Evolutionary conservation across 2,797 vertebrate species (phyloP).

Genomic region (Megaceryle alcyon): DNA sequence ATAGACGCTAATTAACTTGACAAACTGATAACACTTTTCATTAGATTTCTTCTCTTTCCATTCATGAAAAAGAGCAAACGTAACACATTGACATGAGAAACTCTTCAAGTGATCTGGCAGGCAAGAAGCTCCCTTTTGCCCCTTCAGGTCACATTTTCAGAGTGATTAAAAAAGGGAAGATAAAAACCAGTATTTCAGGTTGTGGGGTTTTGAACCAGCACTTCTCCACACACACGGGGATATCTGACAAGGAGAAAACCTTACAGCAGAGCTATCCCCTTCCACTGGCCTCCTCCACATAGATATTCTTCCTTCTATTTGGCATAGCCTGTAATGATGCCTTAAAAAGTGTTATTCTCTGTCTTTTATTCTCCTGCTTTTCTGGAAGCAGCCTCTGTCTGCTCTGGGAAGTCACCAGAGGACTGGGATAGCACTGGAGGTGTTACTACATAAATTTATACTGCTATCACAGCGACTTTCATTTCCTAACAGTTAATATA

Average conservation of each 20-base stretch:
- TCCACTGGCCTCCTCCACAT: not conserved
- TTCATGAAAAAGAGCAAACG: slow-evolving; percentile 1
- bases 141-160: not conserved
- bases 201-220: not conserved
- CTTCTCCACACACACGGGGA: not conserved
- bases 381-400: not conserved
- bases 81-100: not conserved
- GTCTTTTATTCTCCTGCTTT: not conserved
- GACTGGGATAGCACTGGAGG: not conserved
- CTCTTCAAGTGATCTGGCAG: not conserved
- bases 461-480: not conserved
- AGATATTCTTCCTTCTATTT: not conserved
- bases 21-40: slow-evolving; percentile 27
- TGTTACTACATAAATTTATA: not conserved
- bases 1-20: slow-evolving; percentile 35
- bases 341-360: not conserved
- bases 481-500: not conserved
- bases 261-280: not conserved
- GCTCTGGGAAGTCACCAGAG: not conserved
- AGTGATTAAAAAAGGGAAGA: not conserved
- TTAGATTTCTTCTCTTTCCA: not conserved
- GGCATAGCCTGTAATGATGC: not conserved
- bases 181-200: not conserved
- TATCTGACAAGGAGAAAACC: not conserved
- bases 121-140: not conserved